Base-by-base conservation (phyloP, 1,140 invertebrate species). In the Drosophila kanapiae region DNA sequence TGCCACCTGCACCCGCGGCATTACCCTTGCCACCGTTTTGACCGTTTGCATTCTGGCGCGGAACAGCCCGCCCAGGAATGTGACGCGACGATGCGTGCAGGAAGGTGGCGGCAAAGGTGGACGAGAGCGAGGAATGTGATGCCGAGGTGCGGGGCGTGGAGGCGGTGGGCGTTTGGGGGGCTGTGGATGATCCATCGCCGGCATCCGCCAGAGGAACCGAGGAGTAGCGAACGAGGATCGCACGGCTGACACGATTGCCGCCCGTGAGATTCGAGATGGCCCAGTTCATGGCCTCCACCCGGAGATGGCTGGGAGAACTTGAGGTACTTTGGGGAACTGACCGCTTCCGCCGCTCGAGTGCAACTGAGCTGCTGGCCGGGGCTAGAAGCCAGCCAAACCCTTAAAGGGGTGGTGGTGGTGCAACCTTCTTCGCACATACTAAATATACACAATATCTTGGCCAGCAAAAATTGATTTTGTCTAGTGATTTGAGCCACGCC, bases 61-160 rank as follows among this genome's bases (percentile, higher is more conserved):
- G 76, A 57, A 82, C 83, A 51, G 90, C 80, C 88, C 93, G 88
- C 82, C 84, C 84, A 53, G 82, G 82, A 47, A 88, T 63, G 81
- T 88, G 85, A 10, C 90, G 80, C 59, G 82, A 80, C 29, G 78
- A 91, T 18, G 87, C 51, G 71, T 84, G 78, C 60, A 91, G 67
- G 42, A 91, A 91, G 91, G 85, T 93, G 92, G 93, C 93, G 91
- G 93, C 94, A 91, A 91, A 94, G 90, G 93, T 93, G 80, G 90
- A 94, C 83, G 91, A 93, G 81, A 81, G 92, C 84, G 91, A 93
- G 84, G 75, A 80, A 88, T 82, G 93, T 92, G 93, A 93, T 83
- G 84, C 83, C 72, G 80, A 78, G 11, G 80, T 59, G n/a, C 80
- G 64, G 0, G 88, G 71, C 16, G 80, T 82, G 18, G 65, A 70